Base-by-base conservation (phyloP, 2,888 invertebrate species). In the Ferrisia virgata region DNA sequence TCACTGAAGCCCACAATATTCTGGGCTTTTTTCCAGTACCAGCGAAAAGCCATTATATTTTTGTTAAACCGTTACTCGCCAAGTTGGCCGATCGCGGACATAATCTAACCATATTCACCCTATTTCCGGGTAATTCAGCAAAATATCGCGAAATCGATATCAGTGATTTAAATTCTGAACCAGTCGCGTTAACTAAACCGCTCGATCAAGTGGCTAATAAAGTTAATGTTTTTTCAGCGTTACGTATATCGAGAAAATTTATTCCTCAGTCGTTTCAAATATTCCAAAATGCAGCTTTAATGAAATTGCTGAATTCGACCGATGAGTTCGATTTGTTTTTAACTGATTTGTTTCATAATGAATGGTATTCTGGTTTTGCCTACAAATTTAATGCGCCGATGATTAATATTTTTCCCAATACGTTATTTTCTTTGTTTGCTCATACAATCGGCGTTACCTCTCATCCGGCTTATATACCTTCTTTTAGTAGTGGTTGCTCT, bases 1-100 rank as follows among this genome's bases (percentile, higher is more conserved):
- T 2, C 43, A 15, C 28, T 2, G 5, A 15, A 8, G 15, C 58
- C 0, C 33, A 11, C 31, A 81, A 81, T 31, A 86, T 87, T 22
- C 83, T 87, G 18, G 86, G 85, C 5, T 39, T 87, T 22, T 85
- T 86, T 39, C 86, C 86, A 25, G 79, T 86, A 33, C 86, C 86
- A 2, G 85, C 85, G 9, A 36, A 83, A 85, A 85, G 85, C 6
- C 85, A 85, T 33, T 84, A 84, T 40, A 6, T 15, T 18, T 47
- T 85, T 15, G 81, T 79, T 25, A 47, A 84, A 47, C 82, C 85
- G 8, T 84, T 85, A 22, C 13, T 85, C 13, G n/a, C 11, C 11
- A 11, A 79, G n/a, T 33, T 85, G 53, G 85, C 85, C 0, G 72
- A 82, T 39, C 84, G 84, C 18, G 85, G 85, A 0, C 85, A 85